Base-by-base conservation (phyloP, 2,113 vertebrate genomes). In the Saccopteryx bilineata region DNA sequence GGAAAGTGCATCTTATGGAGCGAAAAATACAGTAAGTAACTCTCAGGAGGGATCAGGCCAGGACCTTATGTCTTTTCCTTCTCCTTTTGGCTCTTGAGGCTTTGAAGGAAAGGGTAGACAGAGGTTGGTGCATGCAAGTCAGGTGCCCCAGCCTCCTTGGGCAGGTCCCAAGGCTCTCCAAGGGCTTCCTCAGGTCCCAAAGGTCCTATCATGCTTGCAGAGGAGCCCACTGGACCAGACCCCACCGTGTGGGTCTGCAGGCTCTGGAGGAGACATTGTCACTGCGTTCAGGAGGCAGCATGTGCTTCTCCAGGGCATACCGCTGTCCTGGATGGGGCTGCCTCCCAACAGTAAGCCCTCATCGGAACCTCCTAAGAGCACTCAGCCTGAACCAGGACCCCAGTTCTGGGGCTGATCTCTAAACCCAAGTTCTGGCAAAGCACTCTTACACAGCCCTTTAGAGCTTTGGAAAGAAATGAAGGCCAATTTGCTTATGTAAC, bases 21-120 rank as follows among this genome's bases (percentile, higher is more conserved):
- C 39, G 39, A 39, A 39, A 39, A 39, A 39, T 39, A 39, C 39
- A 39, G 39, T 96, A 93, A 97, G 92, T 84, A 56, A 81, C 93
- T 87, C 66, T 94, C 46, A 60, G 66, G 50, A 65, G n/a, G 1
- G 31, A 92, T 75, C 69, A 71, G 74, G 95, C 52, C 50, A 60
- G 83, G 63, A 26, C 54, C 91, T 76, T 24, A 63, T 86, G 83
- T 93, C 85, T 88, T 85, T 87, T 92, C 87, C 60, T 48, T 50
- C 56, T 84, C 7, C 88, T 66, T 39, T 10, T 96, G 9, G 5
- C 7, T 95, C 92, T 80, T 60, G 7, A 94, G 91, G 69, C 69
- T 87, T 54, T 33, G 26, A 54, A 95, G 68, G 79, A 54, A 23
- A 15, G 23, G 66, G 33, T 46, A 86, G 26, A 13, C 19, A 80